Base-by-base conservation (phyloP, 2,797 vertebrate genomes). In the Meriones psammophilus region DNA sequence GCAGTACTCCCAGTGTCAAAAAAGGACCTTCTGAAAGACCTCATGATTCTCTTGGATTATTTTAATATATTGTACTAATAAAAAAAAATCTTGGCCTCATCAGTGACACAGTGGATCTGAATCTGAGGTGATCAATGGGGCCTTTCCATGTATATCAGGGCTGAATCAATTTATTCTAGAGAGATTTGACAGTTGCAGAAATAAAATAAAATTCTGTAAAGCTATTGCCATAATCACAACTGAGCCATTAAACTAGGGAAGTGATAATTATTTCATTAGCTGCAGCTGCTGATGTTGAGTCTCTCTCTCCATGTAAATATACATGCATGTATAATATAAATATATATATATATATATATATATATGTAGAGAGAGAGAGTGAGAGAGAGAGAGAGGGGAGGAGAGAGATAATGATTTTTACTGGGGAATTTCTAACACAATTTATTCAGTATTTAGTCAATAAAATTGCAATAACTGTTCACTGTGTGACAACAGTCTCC, bases 241-340 rank as follows among this genome's bases (percentile, higher is more conserved):
- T 86, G 66, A 94, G 84, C 80, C 30, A 71, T 79, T 94, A 77
- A 84, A 77, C 54, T 64, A 88, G 33, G 74, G 30, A 93, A 96
- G 92, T 15, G 73, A 69, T 87, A 93, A 92, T 96, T 91, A 97
- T 81, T 83, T 94, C 78, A 93, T 93, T 97, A 95, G 96, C 81
- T 91, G 42, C 64, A 97, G 86, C 95, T 97, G 92, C 54, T 94
- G 54, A 86, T 58, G 83, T 80, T 96, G 94, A 94, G 84, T 91
- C 78, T 91, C 78, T 46, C 88, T 88, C 42, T 83, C 8, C 86
- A 77, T 66, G n/a, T 77, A 90, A 62, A 58, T 83, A 73, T 56
- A 73, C 39, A 58, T 87, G 36, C 5, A 13, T 33, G n/a, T 88
- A 17, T 9, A 71, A 56, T 9, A 50, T 10, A 50, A 1, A 50